Base-by-base conservation (phyloP, 2,113 vertebrate species). In the Cyrtonyx montezumae region DNA sequence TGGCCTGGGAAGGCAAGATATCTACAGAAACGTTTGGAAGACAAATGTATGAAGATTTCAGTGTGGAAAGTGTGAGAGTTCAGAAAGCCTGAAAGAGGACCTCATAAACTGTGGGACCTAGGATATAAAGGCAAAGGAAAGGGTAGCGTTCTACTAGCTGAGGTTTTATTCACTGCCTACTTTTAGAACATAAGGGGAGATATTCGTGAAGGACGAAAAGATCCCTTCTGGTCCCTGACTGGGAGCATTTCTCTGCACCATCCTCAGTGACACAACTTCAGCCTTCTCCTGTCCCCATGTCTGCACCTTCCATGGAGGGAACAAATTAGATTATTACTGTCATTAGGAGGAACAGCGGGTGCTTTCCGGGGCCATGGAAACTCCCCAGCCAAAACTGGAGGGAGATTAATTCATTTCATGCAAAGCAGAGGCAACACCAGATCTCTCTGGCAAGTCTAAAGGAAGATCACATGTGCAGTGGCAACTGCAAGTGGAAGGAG, bases 401-500 rank as follows among this genome's bases (percentile, higher is more conserved):
- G 28, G 76, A 48, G 73, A 91, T 79, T 68, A 92, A 91, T 51
- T 91, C 40, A 86, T 90, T 95, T 95, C 82, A 94, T 89, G 79
- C 79, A 91, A 91, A 92, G 82, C 79, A 83, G 56, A 91, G 40
- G 76, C 79, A 96, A 83, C 61, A 90, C 56, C 81, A 88, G 74
- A 86, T 80, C 89, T 83, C 82, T 78, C 4, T 14, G 34, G 85
- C 85, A 84, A 91, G 67, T 32, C 71, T 87, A 49, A 85, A 85
- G 13, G 85, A 88, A 13, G 13, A 78, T 65, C 73, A 90, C 2
- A 19, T 36, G 56, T 8, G 4, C 61, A 26, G 76, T 46, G 56
- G 88, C 93, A 93, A 96, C 88, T 94, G 92, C 43, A 34, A 88
- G 51, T 78, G 79, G 68, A 94, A 84, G 73, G 49, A 96, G 51